Conservation (phyloP, 2,888 invertebrate species). For the Drosophila prostipennis region DNA sequence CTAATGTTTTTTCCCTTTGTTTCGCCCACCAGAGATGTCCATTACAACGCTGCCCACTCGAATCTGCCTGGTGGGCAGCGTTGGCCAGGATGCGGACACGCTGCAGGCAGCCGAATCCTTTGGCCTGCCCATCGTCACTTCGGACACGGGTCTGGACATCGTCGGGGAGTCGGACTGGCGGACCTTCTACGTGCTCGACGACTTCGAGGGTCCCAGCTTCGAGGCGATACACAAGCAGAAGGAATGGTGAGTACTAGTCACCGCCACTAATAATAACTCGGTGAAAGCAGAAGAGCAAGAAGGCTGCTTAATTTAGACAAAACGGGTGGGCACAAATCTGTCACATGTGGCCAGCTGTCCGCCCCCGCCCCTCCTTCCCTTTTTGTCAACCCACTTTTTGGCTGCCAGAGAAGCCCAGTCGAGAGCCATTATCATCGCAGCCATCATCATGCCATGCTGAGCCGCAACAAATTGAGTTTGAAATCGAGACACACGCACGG, state of each 20-base stretch:
- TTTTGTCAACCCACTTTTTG: background rate
- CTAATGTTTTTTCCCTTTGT: conserved; percentile 14
- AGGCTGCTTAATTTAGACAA: conserved; percentile 36
- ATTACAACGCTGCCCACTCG: conserved; percentile 83
- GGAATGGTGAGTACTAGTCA: conserved; percentile 85
- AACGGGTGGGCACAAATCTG: conserved; percentile 39
- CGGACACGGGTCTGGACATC: conserved; percentile 87
- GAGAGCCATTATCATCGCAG: conserved; percentile 44
- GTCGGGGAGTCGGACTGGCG: conserved; percentile 86
- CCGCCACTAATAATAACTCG: conserved; percentile 23
- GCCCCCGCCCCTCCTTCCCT: background rate
- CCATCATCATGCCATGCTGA: conserved; percentile 24
- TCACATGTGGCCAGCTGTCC: conserved; percentile 35
- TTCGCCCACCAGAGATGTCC: conserved; percentile 73
- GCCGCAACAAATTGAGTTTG: conserved; percentile 63
- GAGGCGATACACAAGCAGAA: conserved; percentile 87
- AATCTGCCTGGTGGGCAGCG: conserved; percentile 88
- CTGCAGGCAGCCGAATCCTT: conserved; percentile 87
- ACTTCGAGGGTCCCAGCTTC: conserved; percentile 89
- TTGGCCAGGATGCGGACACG: conserved; percentile 85
- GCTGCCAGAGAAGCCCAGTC: conserved; percentile 6
- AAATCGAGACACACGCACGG: conserved; percentile 71
- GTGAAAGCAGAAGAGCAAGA: conserved; percentile 2
- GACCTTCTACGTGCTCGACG: conserved; percentile 89
- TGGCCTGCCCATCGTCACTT: conserved; percentile 87